Evolutionary conservation across 2,888 invertebrate species (phyloP).

Genomic region (Drosophila imparisetae): DNA sequence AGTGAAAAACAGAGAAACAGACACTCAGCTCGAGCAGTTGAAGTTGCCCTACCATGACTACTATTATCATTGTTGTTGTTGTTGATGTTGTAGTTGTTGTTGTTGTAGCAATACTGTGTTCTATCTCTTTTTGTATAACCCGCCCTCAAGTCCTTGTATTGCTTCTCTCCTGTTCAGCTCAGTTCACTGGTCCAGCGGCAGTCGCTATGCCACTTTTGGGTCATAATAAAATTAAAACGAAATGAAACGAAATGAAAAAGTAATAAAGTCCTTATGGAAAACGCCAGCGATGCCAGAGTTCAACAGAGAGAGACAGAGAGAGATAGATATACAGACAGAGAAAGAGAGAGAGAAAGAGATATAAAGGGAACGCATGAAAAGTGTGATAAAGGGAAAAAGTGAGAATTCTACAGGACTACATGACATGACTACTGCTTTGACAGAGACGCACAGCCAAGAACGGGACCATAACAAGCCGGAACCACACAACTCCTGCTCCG

Average conservation of each 20-base stretch:
- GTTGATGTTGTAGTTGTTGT: slow-evolving; percentile 29
- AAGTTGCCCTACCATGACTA: slow-evolving; percentile 11
- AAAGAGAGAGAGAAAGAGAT: background rate
- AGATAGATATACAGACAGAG: slow-evolving; percentile 1
- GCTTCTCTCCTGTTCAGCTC: background rate
- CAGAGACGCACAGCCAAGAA: background rate
- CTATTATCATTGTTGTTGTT: slow-evolving; percentile 35
- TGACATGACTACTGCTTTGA: background rate
- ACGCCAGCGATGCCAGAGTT: slow-evolving; percentile 47
- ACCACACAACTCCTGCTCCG: slow-evolving; percentile 2
- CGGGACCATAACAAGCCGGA: background rate
- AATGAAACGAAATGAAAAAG: slow-evolving; percentile 82
- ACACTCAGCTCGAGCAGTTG: slow-evolving; percentile 17
- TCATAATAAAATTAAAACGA: slow-evolving; percentile 81
- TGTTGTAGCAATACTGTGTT: slow-evolving; percentile 47
- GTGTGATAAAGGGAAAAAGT: slow-evolving; percentile 11
- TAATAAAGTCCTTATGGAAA: slow-evolving; percentile 81
- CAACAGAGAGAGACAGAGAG: background rate
- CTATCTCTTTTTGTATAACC: slow-evolving; percentile 44
- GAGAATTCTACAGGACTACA: slow-evolving; percentile 33
- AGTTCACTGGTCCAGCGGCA: slow-evolving; percentile 41
- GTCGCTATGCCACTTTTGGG: slow-evolving; percentile 65
- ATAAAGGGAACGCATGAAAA: background rate
- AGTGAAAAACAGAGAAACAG: slow-evolving; percentile 10
- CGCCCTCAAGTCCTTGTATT: slow-evolving; percentile 36